These are phyloP conservation scores for Harpagifer antarcticus DNA, from an alignment of 2,797 vertebrate genomes.

Conservation along the genomic window DNA sequence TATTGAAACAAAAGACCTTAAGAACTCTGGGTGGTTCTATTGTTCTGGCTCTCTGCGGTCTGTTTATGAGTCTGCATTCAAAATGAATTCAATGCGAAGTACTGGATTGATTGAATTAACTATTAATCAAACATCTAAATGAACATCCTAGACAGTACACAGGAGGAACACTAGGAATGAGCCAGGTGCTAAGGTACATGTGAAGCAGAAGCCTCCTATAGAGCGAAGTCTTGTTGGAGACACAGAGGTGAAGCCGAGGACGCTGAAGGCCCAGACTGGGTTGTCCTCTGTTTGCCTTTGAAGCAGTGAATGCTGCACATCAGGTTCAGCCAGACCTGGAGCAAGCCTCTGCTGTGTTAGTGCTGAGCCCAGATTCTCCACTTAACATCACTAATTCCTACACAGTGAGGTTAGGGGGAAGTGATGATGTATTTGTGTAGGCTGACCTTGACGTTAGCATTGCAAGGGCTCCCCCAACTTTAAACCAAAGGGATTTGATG, in stretches of 20 bases:
- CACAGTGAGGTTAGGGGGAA: too few species aligned
- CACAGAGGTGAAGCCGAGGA: background rate
- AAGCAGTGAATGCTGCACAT: constrained; percentile 29
- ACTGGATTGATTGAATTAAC: constrained; percentile 19
- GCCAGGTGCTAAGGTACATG: constrained; percentile 1
- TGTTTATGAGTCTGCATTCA: constrained; percentile 31
- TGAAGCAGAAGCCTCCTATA: background rate
- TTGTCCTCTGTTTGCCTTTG: background rate
- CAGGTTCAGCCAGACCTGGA: constrained; percentile 40
- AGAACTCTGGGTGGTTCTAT: background rate
- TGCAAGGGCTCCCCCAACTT: too few species aligned
- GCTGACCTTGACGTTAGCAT: too few species aligned
- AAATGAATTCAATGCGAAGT: background rate
- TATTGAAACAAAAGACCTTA: background rate
- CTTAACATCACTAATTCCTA: background rate
- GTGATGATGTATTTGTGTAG: too few species aligned
- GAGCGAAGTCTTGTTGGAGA: background rate
- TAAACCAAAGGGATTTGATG: too few species aligned
- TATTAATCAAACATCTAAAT: constrained; percentile 46
- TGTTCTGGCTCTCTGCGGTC: background rate
- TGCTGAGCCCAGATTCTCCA: background rate
- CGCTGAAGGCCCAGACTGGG: constrained; percentile 1
- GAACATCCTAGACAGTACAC: constrained; percentile 40
- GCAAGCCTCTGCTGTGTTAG: background rate
- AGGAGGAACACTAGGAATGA: constrained; percentile 19